Percentiles rank a stretch among this genome's conserved stretches.
Conservation (phyloP, 2,888 invertebrate species). For the Eristalis arbustorum region DNA sequence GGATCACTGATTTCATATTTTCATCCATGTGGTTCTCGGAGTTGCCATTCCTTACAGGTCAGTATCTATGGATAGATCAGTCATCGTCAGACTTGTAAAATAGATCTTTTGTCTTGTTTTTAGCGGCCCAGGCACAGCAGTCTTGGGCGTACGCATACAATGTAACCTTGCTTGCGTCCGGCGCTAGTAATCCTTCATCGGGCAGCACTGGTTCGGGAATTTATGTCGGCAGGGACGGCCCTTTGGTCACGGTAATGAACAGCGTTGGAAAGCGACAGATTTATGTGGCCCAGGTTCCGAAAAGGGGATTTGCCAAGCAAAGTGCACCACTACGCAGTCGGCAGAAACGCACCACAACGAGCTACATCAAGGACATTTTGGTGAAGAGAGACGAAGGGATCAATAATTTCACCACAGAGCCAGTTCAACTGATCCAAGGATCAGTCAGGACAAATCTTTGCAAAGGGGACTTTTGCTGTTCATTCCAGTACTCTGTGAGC, state of each 20-base stretch:
- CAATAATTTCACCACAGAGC: slow-evolving; percentile 23
- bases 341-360: slow-evolving; percentile 21
- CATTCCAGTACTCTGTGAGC: slow-evolving; percentile 72
- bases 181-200: slow-evolving; percentile 83
- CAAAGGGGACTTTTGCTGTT: slow-evolving; percentile 73
- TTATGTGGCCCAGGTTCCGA: slow-evolving; percentile 75
- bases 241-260: slow-evolving; percentile 73
- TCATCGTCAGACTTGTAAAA: background rate
- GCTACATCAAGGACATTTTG: slow-evolving; percentile 49
- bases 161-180: slow-evolving; percentile 86
- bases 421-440: background rate
- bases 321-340: background rate
- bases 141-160: slow-evolving; percentile 86
- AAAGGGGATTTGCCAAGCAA: slow-evolving; percentile 52
- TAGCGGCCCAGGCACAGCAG: slow-evolving; percentile 84
- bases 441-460: slow-evolving; percentile 62
- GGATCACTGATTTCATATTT: slow-evolving; percentile 79
- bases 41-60: slow-evolving; percentile 86
- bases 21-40: slow-evolving; percentile 91
- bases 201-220: slow-evolving; percentile 89
- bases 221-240: slow-evolving; percentile 81
- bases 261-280: slow-evolving; percentile 72
- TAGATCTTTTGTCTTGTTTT: background rate
- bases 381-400: slow-evolving; percentile 74
- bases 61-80: background rate